Evolutionary conservation across 2,888 invertebrate genomes (phyloP), one percentile per base, ranked within the genome.

Genomic region (Hipparchia sbordonii): DNA sequence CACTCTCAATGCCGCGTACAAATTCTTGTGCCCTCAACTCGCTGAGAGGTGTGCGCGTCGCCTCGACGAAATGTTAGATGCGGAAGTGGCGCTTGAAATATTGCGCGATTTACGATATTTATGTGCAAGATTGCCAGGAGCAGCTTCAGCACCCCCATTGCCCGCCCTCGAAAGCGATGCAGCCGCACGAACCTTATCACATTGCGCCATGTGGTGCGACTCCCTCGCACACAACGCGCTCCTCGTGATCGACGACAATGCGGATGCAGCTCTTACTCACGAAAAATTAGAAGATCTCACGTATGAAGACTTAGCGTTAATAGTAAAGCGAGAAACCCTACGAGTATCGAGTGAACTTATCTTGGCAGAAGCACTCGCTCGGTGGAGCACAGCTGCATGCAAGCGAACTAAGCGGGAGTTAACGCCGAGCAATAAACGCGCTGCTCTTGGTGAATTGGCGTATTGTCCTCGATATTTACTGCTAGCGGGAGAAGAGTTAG

Each of bases 1-100:
- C 57, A 95, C 97, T 0, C 94, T 97, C 46, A 95, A 96, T 77
- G 96, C 96, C 1, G 96, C 97, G 39, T 96, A 97, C 83, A 96
- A 96, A 82, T 96, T 97, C 83, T 91, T 96, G 63, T 96, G 97
- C 79, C 94, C 95, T 6, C 95, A 95, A 33, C 91, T 97, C 68
- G 96, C 96, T 2, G 95, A 95, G 76, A 93, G 95, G 73, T 97
- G 97, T 82, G 95, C 96, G 45, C 91, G 94, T 51, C 96, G 95
- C 71, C 92, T 97, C 59, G 95, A 95, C 77, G 93, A 93, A 72
- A 95, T 96, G 85, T 86, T 97, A 51, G 95, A 94, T 73, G 92
- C 94, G 4, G 93, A 94, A 23, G 96, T 95, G 67, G 96, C 96
- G 0, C 92, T 97, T 3, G 94, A 95, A 79, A 95, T 97, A 69